A percentile compares a stretch with the other conserved stretches of the same genome.
phyloP scores from a whole-genome alignment of 1,140 invertebrate genomes.

The Bombus huntii region DNA sequence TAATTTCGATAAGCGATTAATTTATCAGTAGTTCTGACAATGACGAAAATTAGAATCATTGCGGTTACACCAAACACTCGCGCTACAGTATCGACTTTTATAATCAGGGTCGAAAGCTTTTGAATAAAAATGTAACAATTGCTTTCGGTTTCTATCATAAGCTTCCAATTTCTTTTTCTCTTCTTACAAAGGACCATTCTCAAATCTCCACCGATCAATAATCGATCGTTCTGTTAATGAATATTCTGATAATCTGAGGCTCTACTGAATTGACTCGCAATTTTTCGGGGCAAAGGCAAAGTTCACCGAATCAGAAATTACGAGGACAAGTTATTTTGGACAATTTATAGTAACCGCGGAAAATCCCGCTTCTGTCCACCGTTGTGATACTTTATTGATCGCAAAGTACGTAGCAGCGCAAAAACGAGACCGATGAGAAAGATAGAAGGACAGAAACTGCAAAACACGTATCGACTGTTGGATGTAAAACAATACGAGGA shows the following conservation, averaged over 20 bases:
- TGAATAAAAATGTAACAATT: no score
- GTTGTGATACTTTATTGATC: conserved; percentile 35
- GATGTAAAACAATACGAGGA: conserved; percentile 31
- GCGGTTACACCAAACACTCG: no score
- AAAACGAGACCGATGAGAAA: neutral
- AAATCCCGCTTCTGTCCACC: neutral
- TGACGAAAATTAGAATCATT: no score
- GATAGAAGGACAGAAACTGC: neutral
- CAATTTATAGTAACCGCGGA: neutral
- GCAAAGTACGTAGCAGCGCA: neutral
- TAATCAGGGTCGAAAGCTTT: no score
- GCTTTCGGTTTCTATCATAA: no score
- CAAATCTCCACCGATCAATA: no score
- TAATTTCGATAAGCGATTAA: no score
- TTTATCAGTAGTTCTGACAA: no score
- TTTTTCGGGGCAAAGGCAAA: neutral
- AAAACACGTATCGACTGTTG: conserved; percentile 5
- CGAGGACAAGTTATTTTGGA: neutral
- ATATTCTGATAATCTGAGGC: neutral
- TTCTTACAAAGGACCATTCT: no score
- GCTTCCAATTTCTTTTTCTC: no score
- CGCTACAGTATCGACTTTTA: no score
- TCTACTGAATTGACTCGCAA: neutral
- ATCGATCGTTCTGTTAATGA: no score
- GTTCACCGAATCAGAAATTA: neutral